Evolutionary conservation across 2,797 vertebrate genomes (phyloP), one percentile per base, ranked within the genome.

Genomic region (Rhodeus uyekii): DNA sequence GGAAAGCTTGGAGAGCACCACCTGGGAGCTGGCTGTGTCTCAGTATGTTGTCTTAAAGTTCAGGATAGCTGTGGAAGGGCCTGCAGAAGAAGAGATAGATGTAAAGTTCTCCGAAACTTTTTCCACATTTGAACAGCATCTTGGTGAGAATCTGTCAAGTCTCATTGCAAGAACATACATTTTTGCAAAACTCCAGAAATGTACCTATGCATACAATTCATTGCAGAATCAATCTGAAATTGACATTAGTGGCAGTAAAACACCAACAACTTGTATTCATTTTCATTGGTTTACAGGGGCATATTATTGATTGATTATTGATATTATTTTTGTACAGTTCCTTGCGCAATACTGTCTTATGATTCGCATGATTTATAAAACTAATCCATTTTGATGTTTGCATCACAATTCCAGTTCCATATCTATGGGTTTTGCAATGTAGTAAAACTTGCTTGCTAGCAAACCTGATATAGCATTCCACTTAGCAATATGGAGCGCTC

Each of bases 1-100:
- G 90, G 64, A 53, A 91, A 78, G 90, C 87, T 88, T 87, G 86
- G 88, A 77, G 44, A 85, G 90, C 89, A 88, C 91, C 92, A 90
- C 91, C 67, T 80, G 90, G 82, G 92, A 88, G 87, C 89, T 88
- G 87, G 76, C 86, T 86, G 84, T 89, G 90, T 88, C 90, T 88
- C 89, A 88, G 85, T 84, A 89, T 89, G 88, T 89, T 88, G 87
- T 86, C 88, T 89, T 89, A 90, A 93, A 89, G 87, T 86, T 82
- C 32, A 85, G 71, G 60, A 64, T 82, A 84, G 78, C 86, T 85
- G 27, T 46, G 83, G n/a, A 86, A 90, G 88, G 8, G 86, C 86
- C 87, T 86, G 89, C 83, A 90, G 90, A 91, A 87, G 89, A 90
- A 68, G 87, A 84, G 34, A 80, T 32, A 16, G 38, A 39, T 75